These are phyloP conservation scores for Ciconia boyciana DNA, from an alignment of 2,113 vertebrate genomes.

Conservation along the genomic window DNA sequence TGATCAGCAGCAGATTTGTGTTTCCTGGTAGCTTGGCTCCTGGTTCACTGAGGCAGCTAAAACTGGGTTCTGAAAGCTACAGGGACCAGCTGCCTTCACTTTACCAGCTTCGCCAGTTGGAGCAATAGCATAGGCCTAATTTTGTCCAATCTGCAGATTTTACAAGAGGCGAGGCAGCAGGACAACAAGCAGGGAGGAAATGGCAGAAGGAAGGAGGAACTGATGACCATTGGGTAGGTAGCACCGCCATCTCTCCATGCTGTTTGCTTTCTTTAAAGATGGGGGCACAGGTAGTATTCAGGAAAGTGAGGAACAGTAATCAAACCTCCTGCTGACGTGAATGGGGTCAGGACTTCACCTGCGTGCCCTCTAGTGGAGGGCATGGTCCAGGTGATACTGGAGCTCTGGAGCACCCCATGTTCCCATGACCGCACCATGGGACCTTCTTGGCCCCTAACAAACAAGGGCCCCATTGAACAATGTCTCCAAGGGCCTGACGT, in stretches of 20 bases:
- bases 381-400: too few relatives aligned
- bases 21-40: not conserved
- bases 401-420: fast-evolving
- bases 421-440: not conserved
- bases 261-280: not conserved
- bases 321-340: not conserved
- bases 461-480: too few relatives aligned
- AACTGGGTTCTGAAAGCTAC: not conserved
- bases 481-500: not conserved
- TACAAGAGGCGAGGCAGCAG: not conserved
- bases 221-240: not conserved
- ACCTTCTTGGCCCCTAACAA: not conserved
- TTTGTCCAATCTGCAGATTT: not conserved
- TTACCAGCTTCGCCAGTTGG: not conserved
- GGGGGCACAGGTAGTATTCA: not conserved
- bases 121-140: not conserved
- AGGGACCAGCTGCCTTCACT: not conserved
- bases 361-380: not conserved
- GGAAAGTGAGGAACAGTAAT: not conserved
- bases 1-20: not conserved
- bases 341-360: not conserved
- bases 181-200: not conserved
- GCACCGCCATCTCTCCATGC: not conserved
- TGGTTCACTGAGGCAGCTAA: fast-evolving
- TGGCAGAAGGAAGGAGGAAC: not conserved